Base-by-base conservation (phyloP, 2,113 vertebrate genomes). In the Dinomys branickii region DNA sequence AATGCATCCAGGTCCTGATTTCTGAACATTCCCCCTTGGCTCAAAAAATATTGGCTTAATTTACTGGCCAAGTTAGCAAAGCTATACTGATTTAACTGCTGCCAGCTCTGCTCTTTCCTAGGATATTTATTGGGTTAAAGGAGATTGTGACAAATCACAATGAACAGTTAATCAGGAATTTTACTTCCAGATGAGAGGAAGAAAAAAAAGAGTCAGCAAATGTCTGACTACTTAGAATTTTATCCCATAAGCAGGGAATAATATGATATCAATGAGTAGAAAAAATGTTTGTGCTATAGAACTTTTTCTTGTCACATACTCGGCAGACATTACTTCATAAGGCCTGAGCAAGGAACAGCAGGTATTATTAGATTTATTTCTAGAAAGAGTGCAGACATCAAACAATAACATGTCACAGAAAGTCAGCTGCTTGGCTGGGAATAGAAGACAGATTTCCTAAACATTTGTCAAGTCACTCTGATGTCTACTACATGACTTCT, bases 341-440 rank as follows among this genome's bases (percentile, higher is more conserved):
- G 59, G 63, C 88, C n/a, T 54, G 24, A 93, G 56, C 38, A 65
- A 88, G 33, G 38, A 90, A 35, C 24, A 95, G 61, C 59, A 88
- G 77, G 41, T 94, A 95, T 90, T 78, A 91, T 52, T 73, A 82
- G 33, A 93, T 95, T 96, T 95, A 95, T 97, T 97, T 97, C 85
- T 90, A 95, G 71, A 88, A 91, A 84, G 75, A 93, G 52, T 82
- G 94, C 90, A 95, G 82, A 95, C 67, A 63, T 67, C 41, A 88
- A 95, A 56, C 85, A 95, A 54, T 30, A 73, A 41, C 30, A 52
- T 65, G 30, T 94, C 90, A 91, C 3, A 30, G 52, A 90, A 95
- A 94, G 12, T 85, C 30, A 86, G 61, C 33, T 35, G n/a, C n/a
- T 58, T 78, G 81, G 16, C 56, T 75, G 30, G 67, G 77, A 97